A percentile compares a stretch with the other conserved stretches of the same genome.
Evolutionary conservation across 2,113 vertebrate genomes (phyloP).

Genomic region (Alexandromys fortis): DNA sequence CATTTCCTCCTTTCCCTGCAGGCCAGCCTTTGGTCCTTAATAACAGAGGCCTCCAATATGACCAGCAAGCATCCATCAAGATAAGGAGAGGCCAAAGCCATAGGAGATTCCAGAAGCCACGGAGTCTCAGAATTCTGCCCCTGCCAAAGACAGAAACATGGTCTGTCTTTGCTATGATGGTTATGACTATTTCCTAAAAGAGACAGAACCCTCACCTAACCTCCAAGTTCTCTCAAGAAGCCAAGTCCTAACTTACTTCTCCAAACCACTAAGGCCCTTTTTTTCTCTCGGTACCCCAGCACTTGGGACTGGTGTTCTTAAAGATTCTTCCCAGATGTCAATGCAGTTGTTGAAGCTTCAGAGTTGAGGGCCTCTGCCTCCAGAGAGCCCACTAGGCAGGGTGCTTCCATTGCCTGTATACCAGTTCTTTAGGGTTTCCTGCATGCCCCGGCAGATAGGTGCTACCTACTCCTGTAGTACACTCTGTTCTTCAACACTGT

Average conservation of each 20-base stretch:
- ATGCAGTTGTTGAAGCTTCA: not conserved
- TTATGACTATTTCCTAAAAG: not conserved
- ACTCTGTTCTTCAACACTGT: accelerated
- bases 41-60: not conserved
- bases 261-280: not conserved
- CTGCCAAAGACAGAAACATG: not conserved
- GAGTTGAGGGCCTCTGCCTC: not conserved
- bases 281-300: not conserved
- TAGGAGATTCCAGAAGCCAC: not conserved
- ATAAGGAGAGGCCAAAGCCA: not conserved
- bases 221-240: not conserved
- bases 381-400: not conserved
- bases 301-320: not conserved
- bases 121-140: not conserved
- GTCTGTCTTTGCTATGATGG: not conserved
- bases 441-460: too few species aligned
- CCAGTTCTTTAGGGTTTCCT: not conserved
- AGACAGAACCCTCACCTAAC: too few species aligned
- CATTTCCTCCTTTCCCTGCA: not conserved
- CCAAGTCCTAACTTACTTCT: not conserved
- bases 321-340: not conserved
- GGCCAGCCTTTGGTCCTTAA: not conserved
- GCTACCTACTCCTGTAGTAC: not conserved
- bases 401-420: not conserved
- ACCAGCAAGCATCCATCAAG: not conserved